phyloP scores from a whole-genome alignment of 1,140 invertebrate genomes.

The Manduca sexta region DNA sequence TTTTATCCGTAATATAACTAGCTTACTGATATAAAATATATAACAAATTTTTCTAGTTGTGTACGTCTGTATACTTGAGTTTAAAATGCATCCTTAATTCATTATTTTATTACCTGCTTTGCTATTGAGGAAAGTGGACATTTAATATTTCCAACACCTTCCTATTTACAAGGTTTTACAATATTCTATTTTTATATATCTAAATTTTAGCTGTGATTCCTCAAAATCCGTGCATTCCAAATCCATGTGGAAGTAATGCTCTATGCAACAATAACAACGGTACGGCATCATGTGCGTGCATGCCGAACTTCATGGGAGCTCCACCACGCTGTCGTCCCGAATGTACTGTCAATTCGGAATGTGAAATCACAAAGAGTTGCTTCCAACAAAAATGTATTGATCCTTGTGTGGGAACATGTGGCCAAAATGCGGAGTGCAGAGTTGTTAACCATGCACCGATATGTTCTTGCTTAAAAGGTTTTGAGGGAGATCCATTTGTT shows the following conservation, averaged over 20 bases:
- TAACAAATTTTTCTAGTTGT: too few species aligned
- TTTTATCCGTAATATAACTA: too few species aligned
- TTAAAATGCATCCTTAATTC: too few species aligned
- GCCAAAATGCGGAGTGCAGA: slow-evolving; percentile 82
- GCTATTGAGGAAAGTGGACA: too few species aligned
- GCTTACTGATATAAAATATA: too few species aligned
- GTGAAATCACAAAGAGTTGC: slow-evolving; percentile 87
- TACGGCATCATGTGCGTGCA: slow-evolving; percentile 76
- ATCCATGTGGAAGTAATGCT: slow-evolving; percentile 83
- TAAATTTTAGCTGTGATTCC: slow-evolving; percentile 44
- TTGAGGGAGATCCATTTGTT: slow-evolving; percentile 79
- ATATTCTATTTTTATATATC: too few species aligned
- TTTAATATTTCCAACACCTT: too few species aligned
- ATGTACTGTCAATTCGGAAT: slow-evolving; percentile 86
- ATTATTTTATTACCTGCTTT: too few species aligned
- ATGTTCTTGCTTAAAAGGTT: slow-evolving; percentile 76
- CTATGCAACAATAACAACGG: slow-evolving; percentile 79
- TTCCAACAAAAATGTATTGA: slow-evolving; percentile 78
- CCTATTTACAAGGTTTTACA: too few species aligned
- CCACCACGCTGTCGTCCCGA: slow-evolving; percentile 82
- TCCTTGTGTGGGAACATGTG: slow-evolving; percentile 81
- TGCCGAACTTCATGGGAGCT: slow-evolving; percentile 75
- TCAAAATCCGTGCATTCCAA: slow-evolving; percentile 77
- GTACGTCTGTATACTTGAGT: too few species aligned
- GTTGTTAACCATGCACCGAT: slow-evolving; percentile 85